Percentiles rank a stretch among this genome's conserved stretches.
Conservation (phyloP, 2,113 vertebrate genomes). For the Eudyptes chrysolophus region DNA sequence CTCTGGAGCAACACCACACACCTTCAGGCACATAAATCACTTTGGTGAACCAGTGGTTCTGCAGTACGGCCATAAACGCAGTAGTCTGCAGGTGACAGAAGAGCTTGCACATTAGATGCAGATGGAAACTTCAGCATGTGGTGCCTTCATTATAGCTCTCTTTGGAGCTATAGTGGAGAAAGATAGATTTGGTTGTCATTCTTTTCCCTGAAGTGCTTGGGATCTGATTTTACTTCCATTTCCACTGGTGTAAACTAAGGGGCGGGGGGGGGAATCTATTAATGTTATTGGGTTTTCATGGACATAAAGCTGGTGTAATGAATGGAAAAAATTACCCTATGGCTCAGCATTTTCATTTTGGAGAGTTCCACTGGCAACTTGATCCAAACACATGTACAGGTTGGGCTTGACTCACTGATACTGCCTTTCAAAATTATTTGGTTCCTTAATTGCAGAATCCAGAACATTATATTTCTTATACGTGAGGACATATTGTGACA, state of each 20-base stretch:
- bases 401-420: background rate
- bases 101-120: background rate
- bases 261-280: background rate
- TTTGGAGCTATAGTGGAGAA: background rate
- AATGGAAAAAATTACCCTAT: background rate
- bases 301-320: background rate
- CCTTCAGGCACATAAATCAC: background rate
- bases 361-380: background rate
- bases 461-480: background rate
- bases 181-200: background rate
- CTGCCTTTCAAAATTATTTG: background rate
- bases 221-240: background rate
- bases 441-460: background rate
- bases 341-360: background rate
- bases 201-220: background rate
- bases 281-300: background rate
- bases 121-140: background rate
- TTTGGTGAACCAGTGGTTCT: background rate
- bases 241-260: background rate
- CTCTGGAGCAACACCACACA: background rate
- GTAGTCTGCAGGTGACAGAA: background rate
- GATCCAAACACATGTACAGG: background rate
- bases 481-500: accelerated
- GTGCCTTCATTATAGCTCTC: background rate
- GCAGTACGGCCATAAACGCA: background rate